phyloP scores from a whole-genome alignment of 2,113 vertebrate genomes.

The Malaclemys terrapin region DNA sequence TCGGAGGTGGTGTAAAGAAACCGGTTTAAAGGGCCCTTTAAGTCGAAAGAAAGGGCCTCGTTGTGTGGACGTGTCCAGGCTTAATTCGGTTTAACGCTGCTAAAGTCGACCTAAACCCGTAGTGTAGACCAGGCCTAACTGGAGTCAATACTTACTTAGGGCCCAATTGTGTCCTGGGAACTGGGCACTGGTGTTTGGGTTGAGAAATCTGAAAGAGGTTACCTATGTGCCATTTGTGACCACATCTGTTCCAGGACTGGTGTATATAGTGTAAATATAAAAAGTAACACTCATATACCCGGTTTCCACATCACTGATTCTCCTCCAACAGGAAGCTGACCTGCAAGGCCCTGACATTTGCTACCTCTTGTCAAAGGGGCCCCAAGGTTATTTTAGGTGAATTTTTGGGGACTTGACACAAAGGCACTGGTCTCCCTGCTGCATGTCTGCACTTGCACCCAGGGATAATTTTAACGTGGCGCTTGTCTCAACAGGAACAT shows the following conservation, averaged over 20 bases:
- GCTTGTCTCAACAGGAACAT: conserved; percentile 79
- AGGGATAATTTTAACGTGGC: not conserved
- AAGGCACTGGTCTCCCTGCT: not conserved
- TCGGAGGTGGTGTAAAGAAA: no score
- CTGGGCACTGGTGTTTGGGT: not conserved
- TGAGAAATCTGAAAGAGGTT: not conserved
- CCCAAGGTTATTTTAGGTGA: not conserved
- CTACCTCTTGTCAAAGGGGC: not conserved
- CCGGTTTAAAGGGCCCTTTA: no score
- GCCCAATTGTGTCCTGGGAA: not conserved
- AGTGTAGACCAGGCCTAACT: no score
- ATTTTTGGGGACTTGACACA: not conserved
- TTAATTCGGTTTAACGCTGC: no score
- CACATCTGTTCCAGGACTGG: not conserved
- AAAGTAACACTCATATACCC: not conserved
- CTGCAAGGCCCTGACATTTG: not conserved
- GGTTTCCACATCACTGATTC: not conserved
- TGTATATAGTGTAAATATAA: not conserved
- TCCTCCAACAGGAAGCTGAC: not conserved
- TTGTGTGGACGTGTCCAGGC: no score
- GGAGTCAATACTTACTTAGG: not conserved
- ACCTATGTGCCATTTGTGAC: not conserved
- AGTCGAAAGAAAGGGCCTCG: no score
- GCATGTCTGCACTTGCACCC: not conserved
- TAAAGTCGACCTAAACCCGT: no score